phyloP scores from a whole-genome alignment of 2,888 invertebrate species.

The Cheilosia grossa region DNA sequence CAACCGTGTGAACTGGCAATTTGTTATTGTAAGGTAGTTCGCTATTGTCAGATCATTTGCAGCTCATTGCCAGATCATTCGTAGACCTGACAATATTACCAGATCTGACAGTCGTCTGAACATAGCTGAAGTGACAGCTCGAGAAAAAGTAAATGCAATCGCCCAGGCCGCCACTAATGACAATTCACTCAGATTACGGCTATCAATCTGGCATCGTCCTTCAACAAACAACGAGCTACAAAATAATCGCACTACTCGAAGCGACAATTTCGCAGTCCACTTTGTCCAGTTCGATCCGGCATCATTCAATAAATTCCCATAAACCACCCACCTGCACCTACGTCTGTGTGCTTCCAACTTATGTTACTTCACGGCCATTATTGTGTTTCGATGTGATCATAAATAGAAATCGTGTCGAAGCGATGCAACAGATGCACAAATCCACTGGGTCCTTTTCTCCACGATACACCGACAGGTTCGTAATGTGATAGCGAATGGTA shows the following conservation, averaged over 20 bases:
- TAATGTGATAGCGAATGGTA: slow-evolving; percentile 28
- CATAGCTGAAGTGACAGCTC: too few relatives aligned
- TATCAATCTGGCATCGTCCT: too few relatives aligned
- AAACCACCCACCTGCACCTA: background rate
- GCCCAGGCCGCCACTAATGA: too few relatives aligned
- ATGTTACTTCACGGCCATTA: slow-evolving; percentile 11
- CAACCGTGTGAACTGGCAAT: too few relatives aligned
- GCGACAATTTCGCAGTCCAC: slow-evolving; percentile 24
- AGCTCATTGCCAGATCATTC: too few relatives aligned
- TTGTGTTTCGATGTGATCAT: slow-evolving; percentile 51
- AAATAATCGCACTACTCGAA: slow-evolving; percentile 25
- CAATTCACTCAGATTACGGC: too few relatives aligned
- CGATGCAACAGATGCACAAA: slow-evolving; percentile 55
- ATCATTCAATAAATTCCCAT: slow-evolving; percentile 30
- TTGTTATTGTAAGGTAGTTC: too few relatives aligned
- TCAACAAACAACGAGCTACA: slow-evolving; percentile 1
- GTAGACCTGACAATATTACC: too few relatives aligned
- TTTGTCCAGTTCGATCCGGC: slow-evolving; percentile 3
- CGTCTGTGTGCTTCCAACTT: slow-evolving; percentile 20
- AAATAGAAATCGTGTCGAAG: slow-evolving; percentile 40
- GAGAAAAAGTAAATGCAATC: too few relatives aligned
- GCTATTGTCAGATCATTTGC: too few relatives aligned
- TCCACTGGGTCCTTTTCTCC: slow-evolving; percentile 38
- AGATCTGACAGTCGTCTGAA: too few relatives aligned
- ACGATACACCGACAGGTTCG: slow-evolving; percentile 21